Base-by-base conservation (phyloP, 2,797 vertebrate species). In the Urosaurus nigricauda region DNA sequence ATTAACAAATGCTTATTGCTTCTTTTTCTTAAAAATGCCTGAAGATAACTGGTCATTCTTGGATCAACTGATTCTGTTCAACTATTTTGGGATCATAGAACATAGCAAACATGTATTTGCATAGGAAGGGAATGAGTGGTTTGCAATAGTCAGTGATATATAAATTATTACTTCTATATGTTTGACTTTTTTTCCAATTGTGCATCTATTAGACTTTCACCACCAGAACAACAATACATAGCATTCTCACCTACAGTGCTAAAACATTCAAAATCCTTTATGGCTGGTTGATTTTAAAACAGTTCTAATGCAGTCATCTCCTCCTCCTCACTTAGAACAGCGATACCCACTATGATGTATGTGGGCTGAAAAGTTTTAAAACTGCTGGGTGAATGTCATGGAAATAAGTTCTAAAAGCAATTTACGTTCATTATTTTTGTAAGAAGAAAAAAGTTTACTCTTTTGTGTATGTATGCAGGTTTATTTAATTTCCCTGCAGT, bases 61-160 rank as follows among this genome's bases (percentile, higher is more conserved):
- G 17, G 12, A 77, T 82, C 12, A 35, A 65, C 12, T 24, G 26
- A 47, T 70, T 75, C 56, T 43, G n/a, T 63, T 83, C 47, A 74
- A 83, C 82, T 53, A 11, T 82, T 88, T 26, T 83, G 35, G 71
- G 56, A 65, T 82, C 32, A 65, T 19, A 71, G 51, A 73, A 9
- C 71, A 14, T 26, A 21, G 16, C 5, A 60, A 7, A 40, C 7
- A 74, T 56, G 51, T 43, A 74, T 82, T n/a, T 35, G 35, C 74
- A 17, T 83, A 75, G 71, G 70, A 87, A 11, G 29, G n/a, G 40
- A 80, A 32, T 24, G 35, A 85, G 53, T 17, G 65, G 32, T 63
- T 88, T 73, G 80, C 35, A 73, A 2, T 65, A 83, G 87, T 83
- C 29, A 63, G n/a, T 75, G 53, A 74, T 74, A 70, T 87, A n/a